Conservation (phyloP, 2,797 vertebrate genomes). For the Pseudomugil tenellus region DNA sequence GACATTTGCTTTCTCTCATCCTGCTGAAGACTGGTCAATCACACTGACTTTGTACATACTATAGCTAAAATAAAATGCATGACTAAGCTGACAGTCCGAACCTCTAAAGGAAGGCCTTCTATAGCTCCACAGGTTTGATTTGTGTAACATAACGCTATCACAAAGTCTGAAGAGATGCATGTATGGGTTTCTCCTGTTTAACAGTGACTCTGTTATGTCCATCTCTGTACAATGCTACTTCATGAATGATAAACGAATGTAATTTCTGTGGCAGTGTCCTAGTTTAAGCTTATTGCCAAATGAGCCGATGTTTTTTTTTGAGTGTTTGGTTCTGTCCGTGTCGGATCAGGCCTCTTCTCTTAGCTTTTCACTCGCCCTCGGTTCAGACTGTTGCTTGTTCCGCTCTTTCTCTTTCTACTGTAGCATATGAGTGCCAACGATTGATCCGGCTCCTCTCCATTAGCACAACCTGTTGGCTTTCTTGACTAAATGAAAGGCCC, state of each 20-base stretch:
- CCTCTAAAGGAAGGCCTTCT: constrained; percentile 75
- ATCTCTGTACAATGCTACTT: constrained; percentile 69
- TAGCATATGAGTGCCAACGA: constrained; percentile 49
- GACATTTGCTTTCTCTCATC: constrained; percentile 36
- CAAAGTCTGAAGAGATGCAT: constrained; percentile 75
- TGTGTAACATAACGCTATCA: constrained; percentile 69
- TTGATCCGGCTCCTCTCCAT: not conserved
- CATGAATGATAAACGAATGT: constrained; percentile 81
- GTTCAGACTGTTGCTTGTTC: constrained; percentile 52
- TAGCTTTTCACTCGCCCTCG: constrained; percentile 2
- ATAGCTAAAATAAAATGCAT: constrained; percentile 81
- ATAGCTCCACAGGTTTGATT: constrained; percentile 73
- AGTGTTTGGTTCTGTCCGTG: constrained; percentile 30
- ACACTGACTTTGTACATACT: constrained; percentile 83
- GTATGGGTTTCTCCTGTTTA: constrained; percentile 68
- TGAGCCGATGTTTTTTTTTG: constrained; percentile 33
- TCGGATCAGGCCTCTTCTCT: constrained; percentile 42
- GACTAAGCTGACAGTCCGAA: constrained; percentile 67
- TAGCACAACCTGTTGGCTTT: constrained; percentile 29
- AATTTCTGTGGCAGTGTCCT: constrained; percentile 68
- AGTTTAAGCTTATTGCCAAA: constrained; percentile 71
- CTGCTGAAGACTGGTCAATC: constrained; percentile 49
- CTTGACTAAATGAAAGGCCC: constrained; percentile 25
- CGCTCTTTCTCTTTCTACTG: constrained; percentile 35
- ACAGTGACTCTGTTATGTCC: constrained; percentile 71